These are phyloP conservation scores for Drepanosiphum platanoidis DNA, from an alignment of 2,888 invertebrate genomes.

Conservation along the genomic window DNA sequence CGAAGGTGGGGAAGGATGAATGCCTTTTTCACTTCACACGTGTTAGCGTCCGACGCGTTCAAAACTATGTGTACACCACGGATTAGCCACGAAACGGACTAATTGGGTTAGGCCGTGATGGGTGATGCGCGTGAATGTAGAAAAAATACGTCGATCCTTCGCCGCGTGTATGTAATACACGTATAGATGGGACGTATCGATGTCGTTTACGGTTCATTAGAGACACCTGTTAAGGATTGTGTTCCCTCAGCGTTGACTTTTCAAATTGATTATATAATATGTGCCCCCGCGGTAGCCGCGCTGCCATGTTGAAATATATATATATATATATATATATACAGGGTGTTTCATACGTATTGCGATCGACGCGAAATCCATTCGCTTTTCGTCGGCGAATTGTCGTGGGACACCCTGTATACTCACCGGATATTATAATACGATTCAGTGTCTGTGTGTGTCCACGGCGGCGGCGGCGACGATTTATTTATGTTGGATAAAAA, in stretches of 20 bases:
- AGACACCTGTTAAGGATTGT: slow-evolving; percentile 32
- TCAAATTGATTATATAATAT: neutral
- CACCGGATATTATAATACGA: too few relatives aligned
- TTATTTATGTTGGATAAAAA: too few relatives aligned
- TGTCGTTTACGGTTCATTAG: slow-evolving; percentile 42
- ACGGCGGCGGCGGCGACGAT: too few relatives aligned
- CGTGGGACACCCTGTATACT: too few relatives aligned
- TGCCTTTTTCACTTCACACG: slow-evolving; percentile 1
- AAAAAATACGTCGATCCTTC: slow-evolving; percentile 2
- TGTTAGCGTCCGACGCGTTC: neutral
- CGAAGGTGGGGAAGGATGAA: neutral
- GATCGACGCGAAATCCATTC: too few relatives aligned
- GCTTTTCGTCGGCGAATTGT: too few relatives aligned
- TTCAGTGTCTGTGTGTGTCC: too few relatives aligned
- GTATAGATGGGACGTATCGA: neutral
- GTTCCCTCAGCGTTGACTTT: slow-evolving; percentile 24
- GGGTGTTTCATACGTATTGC: too few relatives aligned
- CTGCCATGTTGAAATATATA: too few relatives aligned
- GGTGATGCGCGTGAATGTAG: neutral
- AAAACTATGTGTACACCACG: neutral
- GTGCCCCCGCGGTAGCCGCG: neutral
- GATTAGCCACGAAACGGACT: slow-evolving; percentile 21
- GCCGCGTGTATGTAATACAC: neutral
- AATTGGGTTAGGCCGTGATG: slow-evolving; percentile 36
- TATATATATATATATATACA: too few relatives aligned